Conservation (phyloP, 2,888 invertebrate genomes). For the Pheosia tremula region DNA sequence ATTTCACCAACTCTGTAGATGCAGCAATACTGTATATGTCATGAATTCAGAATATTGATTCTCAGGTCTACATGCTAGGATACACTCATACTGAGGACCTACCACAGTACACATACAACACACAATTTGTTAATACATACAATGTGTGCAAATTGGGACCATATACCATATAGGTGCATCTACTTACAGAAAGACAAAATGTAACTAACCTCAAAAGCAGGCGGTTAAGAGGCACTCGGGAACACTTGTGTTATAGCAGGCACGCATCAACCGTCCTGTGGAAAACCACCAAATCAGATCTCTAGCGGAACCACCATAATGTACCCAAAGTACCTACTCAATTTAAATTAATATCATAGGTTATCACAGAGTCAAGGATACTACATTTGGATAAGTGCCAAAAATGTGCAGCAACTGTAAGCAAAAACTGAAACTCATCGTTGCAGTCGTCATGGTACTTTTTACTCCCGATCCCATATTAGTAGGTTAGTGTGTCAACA, state of each 20-base stretch:
- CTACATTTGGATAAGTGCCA: conserved; percentile 73
- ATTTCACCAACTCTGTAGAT: conserved; percentile 12
- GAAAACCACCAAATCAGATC: conserved; percentile 71
- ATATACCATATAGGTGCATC: conserved; percentile 20
- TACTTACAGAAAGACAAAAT: conserved; percentile 35
- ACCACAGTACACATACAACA: conserved; percentile 20
- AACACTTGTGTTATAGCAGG: conserved; percentile 73
- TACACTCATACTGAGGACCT: conserved; percentile 14
- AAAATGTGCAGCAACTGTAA: conserved; percentile 68
- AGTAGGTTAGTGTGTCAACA: conserved; percentile 57
- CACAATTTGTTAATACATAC: conserved; percentile 16
- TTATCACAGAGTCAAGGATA: conserved; percentile 77
- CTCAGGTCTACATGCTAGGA: neutral
- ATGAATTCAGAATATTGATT: conserved; percentile 8
- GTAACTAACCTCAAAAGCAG: conserved; percentile 81
- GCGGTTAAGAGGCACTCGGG: conserved; percentile 79
- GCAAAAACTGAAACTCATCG: conserved; percentile 71
- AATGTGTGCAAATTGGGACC: neutral
- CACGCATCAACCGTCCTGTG: conserved; percentile 80
- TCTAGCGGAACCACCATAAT: conserved; percentile 33
- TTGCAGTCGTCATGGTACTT: conserved; percentile 52
- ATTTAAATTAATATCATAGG: conserved; percentile 49
- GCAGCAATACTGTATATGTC: conserved; percentile 19
- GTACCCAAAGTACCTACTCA: conserved; percentile 39
- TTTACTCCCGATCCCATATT: conserved; percentile 37